Conservation (phyloP, 2,113 vertebrate genomes). For the Chionis minor region DNA sequence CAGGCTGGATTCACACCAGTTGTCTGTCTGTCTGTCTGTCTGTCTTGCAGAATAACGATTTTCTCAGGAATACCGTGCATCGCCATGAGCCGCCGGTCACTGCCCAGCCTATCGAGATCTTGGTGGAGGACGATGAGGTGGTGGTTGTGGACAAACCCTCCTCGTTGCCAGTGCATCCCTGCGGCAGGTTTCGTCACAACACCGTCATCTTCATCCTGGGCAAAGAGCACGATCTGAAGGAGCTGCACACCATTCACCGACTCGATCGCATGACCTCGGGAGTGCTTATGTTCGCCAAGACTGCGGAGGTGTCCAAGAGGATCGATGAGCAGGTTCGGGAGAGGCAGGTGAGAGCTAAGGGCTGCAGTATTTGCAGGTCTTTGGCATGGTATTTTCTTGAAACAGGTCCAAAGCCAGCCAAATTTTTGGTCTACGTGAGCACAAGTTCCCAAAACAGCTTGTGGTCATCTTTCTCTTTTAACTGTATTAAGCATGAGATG, state of each 20-base stretch:
- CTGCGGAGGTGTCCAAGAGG: slow-evolving; percentile 83
- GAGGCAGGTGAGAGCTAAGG: slow-evolving; percentile 81
- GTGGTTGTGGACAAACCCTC: slow-evolving; percentile 95
- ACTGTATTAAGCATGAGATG: neutral
- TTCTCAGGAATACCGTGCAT: slow-evolving; percentile 90
- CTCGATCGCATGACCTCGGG: slow-evolving; percentile 95
- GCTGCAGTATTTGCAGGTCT: no score
- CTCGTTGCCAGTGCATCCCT: slow-evolving; percentile 94
- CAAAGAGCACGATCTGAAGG: slow-evolving; percentile 87
- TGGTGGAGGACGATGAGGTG: slow-evolving; percentile 86
- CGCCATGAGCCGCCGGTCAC: slow-evolving; percentile 95
- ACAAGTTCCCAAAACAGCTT: neutral
- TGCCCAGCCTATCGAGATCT: slow-evolving; percentile 78
- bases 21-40: fast-evolving
- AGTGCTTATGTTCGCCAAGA: slow-evolving; percentile 94
- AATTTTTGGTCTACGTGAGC: neutral
- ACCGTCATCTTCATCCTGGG: slow-evolving; percentile 96
- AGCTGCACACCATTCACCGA: slow-evolving; percentile 91
- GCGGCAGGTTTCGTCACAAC: slow-evolving; percentile 95
- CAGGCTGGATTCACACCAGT: fast-evolving
- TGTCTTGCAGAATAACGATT: slow-evolving; percentile 88
- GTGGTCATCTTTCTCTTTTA: neutral
- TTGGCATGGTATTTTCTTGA: neutral
- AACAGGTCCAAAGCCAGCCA: neutral
- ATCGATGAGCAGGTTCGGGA: slow-evolving; percentile 93